These are phyloP conservation scores for Silurus meridionalis DNA, from an alignment of 2,113 vertebrate genomes.

Conservation along the genomic window DNA sequence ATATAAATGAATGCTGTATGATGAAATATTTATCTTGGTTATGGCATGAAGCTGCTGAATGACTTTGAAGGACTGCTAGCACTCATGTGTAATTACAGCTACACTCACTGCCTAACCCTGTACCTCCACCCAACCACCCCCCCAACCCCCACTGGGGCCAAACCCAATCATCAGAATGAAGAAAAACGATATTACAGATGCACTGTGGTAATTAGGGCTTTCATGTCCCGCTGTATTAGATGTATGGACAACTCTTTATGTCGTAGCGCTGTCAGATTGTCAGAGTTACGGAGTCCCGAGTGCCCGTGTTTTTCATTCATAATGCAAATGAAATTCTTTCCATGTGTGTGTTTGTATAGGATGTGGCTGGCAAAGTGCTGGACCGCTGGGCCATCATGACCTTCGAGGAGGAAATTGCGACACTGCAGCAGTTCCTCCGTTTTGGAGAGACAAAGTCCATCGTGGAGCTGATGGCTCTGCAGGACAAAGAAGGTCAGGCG, in stretches of 20 bases:
- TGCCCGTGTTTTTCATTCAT: slow-evolving; percentile 51
- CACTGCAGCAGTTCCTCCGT: slow-evolving; percentile 94
- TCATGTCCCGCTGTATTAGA: slow-evolving; percentile 57
- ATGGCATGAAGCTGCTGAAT: slow-evolving; percentile 84
- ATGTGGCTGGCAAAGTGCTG: slow-evolving; percentile 91
- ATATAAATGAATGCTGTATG: slow-evolving; percentile 90
- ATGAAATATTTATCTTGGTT: slow-evolving; percentile 98
- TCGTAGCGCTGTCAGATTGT: slow-evolving; percentile 59
- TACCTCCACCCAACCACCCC: slow-evolving; percentile 25
- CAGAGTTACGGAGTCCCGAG: slow-evolving; percentile 47
- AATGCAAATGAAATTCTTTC: slow-evolving; percentile 58
- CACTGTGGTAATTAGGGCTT: slow-evolving; percentile 65
- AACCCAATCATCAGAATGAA: slow-evolving; percentile 79
- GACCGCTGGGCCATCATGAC: slow-evolving; percentile 99
- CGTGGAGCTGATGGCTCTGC: slow-evolving; percentile 94
- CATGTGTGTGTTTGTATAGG: slow-evolving; percentile 68
- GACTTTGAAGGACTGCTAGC: slow-evolving; percentile 88
- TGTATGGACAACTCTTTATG: slow-evolving; percentile 62
- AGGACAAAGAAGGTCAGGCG: slow-evolving; percentile 91
- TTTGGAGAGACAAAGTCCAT: slow-evolving; percentile 98
- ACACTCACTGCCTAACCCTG: slow-evolving; percentile 68
- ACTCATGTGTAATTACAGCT: slow-evolving; percentile 87
- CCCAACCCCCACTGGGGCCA: slow-evolving; percentile 56
- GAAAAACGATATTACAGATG: slow-evolving; percentile 67
- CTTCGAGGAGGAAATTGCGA: slow-evolving; percentile 91